Base-by-base conservation (phyloP, 2,113 vertebrate genomes). In the Alaudala cheleensis region DNA sequence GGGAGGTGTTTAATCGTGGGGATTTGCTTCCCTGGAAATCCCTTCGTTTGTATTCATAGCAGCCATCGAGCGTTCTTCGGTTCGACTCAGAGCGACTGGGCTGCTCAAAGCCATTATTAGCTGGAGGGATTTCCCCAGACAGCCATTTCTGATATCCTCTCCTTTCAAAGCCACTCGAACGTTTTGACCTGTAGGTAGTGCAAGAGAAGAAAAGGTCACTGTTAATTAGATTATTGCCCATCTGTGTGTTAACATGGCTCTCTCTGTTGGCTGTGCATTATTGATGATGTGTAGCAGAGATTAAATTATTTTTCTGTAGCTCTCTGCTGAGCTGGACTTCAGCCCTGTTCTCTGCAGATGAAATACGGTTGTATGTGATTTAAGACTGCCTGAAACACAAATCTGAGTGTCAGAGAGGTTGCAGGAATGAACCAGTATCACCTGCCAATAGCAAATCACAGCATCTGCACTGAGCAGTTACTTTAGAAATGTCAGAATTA, bases 11-110 rank as follows among this genome's bases (percentile, higher is more conserved):
- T 34, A 58, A 67, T 60, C 14, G 1, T 0, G 16, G 78, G 54
- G 50, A 65, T n/a, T 72, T 39, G 39, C 60, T 67, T 74, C 60
- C 44, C 54, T 1, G 1, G 81, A 72, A 95, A 92, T 62, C 20
- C 57, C 65, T 86, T 56, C 54, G 15, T 90, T 88, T 56, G 71
- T 45, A 31, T 67, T 87, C 61, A 5, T 9, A 65, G 50, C 17
- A 9, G 24, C 10, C 2, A 5, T 33, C 6, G 2, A 57, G 53
- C 51, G 1, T 45, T 44, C 53, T 11, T 56, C 6, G 0, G 28
- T 14, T 23, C 2, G 25, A 64, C 60, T 39, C 33, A 20, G 45
- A 53, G 3, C 2, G 33, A 29, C 31, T 49, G 40, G 31, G 31
- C 37, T 34, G 72, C 8, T 81, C 28, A 34, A 54, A 74, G 42